Evolutionary conservation across 2,797 vertebrate genomes (phyloP).

Genomic region (Neopelma chrysocephalum): DNA sequence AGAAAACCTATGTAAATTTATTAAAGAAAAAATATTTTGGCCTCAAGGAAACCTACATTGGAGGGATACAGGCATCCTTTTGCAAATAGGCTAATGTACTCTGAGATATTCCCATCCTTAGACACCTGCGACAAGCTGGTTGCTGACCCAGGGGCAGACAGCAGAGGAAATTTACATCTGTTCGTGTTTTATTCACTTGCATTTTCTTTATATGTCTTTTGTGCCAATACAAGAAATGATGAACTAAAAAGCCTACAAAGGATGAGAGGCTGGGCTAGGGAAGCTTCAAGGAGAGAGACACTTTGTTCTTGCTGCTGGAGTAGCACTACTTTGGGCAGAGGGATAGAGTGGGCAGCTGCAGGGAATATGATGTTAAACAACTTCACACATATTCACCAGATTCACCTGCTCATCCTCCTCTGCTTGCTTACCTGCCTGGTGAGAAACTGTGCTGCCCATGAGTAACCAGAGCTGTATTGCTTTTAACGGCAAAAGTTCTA

Average conservation of each 20-base stretch:
- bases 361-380: not conserved
- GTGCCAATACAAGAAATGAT: not conserved
- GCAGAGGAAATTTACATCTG: not conserved
- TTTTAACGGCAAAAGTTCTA: not conserved
- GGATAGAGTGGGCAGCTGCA: not conserved
- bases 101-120: not conserved
- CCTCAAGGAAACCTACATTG: not conserved
- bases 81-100: not conserved
- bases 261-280: not conserved
- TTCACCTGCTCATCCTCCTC: not conserved
- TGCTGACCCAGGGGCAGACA: not conserved
- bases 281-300: not conserved
- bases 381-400: not conserved
- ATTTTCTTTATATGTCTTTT: not conserved
- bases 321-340: not conserved
- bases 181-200: not conserved
- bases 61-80: not conserved
- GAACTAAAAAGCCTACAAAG: not conserved
- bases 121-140: not conserved
- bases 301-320: not conserved
- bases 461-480: not conserved
- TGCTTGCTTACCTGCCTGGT: not conserved
- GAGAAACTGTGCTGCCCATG: not conserved
- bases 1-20: not conserved
- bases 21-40: not conserved